These are phyloP conservation scores for Sebastes elongatus DNA, from an alignment of 2,797 vertebrate genomes.

Conservation along the genomic window DNA sequence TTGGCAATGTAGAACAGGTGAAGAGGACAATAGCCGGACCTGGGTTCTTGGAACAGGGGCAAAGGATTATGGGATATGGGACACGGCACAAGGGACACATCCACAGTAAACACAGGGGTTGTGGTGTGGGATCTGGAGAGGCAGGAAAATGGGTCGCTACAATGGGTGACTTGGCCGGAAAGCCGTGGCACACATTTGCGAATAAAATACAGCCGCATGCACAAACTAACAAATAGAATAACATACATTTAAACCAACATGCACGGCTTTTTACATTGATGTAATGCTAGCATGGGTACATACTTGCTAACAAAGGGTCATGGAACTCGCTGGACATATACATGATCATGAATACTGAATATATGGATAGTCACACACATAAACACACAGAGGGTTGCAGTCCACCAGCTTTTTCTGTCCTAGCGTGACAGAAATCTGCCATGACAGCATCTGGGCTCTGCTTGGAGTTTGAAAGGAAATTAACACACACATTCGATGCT, in stretches of 20 bases:
- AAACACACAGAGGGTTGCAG: neutral
- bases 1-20: constrained; percentile 66
- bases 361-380: neutral
- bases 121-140: constrained; percentile 63
- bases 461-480: constrained; percentile 15
- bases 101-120: constrained; percentile 66
- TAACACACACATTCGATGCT: neutral
- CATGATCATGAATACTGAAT: neutral
- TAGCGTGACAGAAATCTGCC: constrained; percentile 7
- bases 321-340: neutral
- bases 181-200: constrained; percentile 29
- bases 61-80: constrained; percentile 78
- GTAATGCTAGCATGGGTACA: neutral
- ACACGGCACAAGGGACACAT: constrained; percentile 71
- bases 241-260: constrained; percentile 6
- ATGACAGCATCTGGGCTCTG: constrained; percentile 16
- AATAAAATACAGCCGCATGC: constrained; percentile 26
- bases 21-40: constrained; percentile 65
- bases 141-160: constrained; percentile 62
- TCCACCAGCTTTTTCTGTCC: neutral
- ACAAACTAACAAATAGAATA: neutral
- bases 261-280: neutral
- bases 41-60: constrained; percentile 66
- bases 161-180: constrained; percentile 64
- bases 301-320: neutral